Evolutionary conservation across 2,797 vertebrate genomes (phyloP).

Genomic region (Okamejei kenojei): DNA sequence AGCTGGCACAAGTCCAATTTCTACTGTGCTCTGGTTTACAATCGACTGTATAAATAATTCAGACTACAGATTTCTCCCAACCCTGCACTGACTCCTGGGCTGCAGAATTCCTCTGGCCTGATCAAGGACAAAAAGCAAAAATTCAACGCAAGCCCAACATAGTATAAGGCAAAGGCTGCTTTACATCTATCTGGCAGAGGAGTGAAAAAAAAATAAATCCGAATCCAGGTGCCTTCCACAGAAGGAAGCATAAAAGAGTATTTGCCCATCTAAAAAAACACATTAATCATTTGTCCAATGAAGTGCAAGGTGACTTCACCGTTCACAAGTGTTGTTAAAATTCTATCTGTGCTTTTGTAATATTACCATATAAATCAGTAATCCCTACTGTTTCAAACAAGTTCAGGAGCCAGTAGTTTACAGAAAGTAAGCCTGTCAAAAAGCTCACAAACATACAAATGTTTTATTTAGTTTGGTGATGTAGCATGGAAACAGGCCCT

Average conservation of each 20-base stretch:
- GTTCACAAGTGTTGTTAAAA: background rate
- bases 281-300: background rate
- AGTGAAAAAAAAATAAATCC: background rate
- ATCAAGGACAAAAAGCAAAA: constrained; percentile 12
- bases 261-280: background rate
- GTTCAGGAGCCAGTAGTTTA: background rate
- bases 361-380: background rate
- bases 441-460: background rate
- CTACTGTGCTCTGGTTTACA: background rate
- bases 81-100: background rate
- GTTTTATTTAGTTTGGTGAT: too few species aligned
- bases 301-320: background rate
- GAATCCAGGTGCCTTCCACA: background rate
- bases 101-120: background rate
- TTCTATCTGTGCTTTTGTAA: background rate
- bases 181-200: background rate
- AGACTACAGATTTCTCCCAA: background rate
- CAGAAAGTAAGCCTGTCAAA: background rate
- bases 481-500: too few species aligned
- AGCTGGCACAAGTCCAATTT: background rate
- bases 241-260: background rate
- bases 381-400: background rate
- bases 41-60: constrained; percentile 2
- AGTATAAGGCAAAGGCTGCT: background rate
- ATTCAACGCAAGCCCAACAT: background rate